Evolutionary conservation across 2,797 vertebrate genomes (phyloP).

Genomic region (Champsocephalus gunnari): DNA sequence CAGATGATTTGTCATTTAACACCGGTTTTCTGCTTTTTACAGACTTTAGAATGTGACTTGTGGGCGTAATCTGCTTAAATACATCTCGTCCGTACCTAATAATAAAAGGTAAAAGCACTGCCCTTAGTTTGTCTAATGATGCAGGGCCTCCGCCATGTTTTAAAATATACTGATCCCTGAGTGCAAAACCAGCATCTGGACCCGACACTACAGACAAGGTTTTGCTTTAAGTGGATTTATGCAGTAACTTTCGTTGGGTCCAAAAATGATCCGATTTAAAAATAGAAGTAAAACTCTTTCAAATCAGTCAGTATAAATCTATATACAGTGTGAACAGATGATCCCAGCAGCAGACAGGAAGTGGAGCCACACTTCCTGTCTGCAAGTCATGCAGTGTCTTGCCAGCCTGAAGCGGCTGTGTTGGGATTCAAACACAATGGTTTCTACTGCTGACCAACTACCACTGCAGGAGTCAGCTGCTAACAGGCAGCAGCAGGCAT

Average conservation of each 20-base stretch:
- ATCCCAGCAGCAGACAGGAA: background rate
- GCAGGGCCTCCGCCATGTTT: too few relatives aligned
- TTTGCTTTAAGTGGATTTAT: too few relatives aligned
- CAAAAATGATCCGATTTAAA: too few relatives aligned
- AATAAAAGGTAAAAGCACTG: background rate
- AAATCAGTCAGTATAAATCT: background rate
- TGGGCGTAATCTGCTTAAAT: background rate
- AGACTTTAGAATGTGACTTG: background rate
- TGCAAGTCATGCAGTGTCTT: constrained; percentile 24
- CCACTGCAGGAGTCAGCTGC: too few relatives aligned
- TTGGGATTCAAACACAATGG: background rate
- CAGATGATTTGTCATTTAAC: background rate
- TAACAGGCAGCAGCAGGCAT: constrained; percentile 35
- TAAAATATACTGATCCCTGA: background rate
- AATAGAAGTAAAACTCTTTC: background rate
- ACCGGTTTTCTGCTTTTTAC: background rate
- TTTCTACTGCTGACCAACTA: constrained; percentile 12
- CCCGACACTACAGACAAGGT: too few relatives aligned
- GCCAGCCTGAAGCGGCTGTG: background rate
- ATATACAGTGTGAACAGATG: background rate
- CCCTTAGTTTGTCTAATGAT: background rate
- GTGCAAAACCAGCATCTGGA: background rate
- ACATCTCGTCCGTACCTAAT: too few relatives aligned
- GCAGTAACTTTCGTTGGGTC: too few relatives aligned
- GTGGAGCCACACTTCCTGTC: background rate